phyloP scores from a whole-genome alignment of 2,113 vertebrate species.

The Setophaga coronata region DNA sequence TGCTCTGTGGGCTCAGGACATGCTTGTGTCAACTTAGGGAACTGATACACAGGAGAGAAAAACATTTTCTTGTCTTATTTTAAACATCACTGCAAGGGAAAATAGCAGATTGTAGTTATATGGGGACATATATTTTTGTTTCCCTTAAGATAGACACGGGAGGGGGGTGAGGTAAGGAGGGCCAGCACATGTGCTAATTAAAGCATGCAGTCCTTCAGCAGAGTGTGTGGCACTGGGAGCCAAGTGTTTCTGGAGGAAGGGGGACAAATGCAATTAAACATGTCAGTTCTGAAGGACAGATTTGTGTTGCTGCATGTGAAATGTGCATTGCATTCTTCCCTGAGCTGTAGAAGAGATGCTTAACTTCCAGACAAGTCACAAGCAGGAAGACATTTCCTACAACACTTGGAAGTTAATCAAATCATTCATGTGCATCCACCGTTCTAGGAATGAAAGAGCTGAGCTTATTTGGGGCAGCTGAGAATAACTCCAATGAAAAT shows the following conservation, averaged over 20 bases:
- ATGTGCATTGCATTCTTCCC: not conserved
- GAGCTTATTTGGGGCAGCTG: not conserved
- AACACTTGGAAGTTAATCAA: not conserved
- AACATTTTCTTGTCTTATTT: constrained; percentile 56
- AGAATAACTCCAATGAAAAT: not conserved
- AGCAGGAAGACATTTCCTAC: not conserved
- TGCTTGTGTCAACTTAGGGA: not conserved
- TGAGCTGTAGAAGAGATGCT: not conserved
- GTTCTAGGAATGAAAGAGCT: not conserved
- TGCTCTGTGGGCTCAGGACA: not conserved
- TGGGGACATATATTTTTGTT: constrained; percentile 67
- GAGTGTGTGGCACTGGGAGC: not conserved
- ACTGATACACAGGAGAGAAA: not conserved
- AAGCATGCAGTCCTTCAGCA: constrained; percentile 26
- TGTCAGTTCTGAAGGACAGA: constrained; percentile 36
- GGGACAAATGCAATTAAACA: constrained; percentile 26
- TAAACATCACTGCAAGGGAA: constrained; percentile 31
- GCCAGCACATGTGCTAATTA: constrained; percentile 55
- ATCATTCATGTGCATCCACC: not conserved
- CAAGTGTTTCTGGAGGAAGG: constrained; percentile 39
- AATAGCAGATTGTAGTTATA: constrained; percentile 69
- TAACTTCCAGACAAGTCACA: not conserved
- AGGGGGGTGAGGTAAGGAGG: not conserved
- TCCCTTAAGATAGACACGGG: constrained; percentile 48
- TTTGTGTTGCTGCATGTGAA: constrained; percentile 19